Percentiles rank a stretch among this genome's conserved stretches.
Evolutionary conservation across 2,113 vertebrate genomes (phyloP).

Genomic region (Neolamprologus variostigma): DNA sequence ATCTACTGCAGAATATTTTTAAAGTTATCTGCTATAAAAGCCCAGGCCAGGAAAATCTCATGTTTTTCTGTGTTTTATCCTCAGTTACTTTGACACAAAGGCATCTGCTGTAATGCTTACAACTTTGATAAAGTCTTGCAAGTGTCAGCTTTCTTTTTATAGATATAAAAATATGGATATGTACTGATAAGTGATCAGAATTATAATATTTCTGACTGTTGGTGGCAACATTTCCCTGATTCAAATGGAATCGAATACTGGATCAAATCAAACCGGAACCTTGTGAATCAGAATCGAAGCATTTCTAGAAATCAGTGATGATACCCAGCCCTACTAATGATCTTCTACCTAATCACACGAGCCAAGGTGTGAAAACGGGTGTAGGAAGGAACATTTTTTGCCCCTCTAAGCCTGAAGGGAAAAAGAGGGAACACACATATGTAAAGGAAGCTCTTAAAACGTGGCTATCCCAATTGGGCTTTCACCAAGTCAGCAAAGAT

Average conservation of each 20-base stretch:
- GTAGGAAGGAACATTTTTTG: background rate
- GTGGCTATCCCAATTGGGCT: background rate
- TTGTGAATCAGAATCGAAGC: background rate
- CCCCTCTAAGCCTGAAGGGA: background rate
- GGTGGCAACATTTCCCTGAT: background rate
- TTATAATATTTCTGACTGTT: background rate
- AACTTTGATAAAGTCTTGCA: background rate
- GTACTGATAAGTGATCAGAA: background rate
- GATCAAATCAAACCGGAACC: background rate
- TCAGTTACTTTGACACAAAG: background rate
- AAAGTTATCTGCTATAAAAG: background rate
- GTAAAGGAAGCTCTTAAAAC: background rate
- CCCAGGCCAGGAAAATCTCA: background rate
- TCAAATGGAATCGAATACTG: background rate
- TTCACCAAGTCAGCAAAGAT: background rate
- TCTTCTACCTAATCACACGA: background rate
- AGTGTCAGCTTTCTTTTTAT: background rate
- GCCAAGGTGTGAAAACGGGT: background rate
- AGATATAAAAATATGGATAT: background rate
- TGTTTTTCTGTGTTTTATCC: background rate
- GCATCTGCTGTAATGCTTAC: background rate
- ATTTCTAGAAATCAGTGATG: background rate
- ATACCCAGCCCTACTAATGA: background rate
- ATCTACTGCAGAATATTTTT: background rate
- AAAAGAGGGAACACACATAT: background rate